A percentile compares a stretch with the other conserved stretches of the same genome.
phyloP scores from a whole-genome alignment of 2,888 invertebrate species.

The Cyaniris semiargus region DNA sequence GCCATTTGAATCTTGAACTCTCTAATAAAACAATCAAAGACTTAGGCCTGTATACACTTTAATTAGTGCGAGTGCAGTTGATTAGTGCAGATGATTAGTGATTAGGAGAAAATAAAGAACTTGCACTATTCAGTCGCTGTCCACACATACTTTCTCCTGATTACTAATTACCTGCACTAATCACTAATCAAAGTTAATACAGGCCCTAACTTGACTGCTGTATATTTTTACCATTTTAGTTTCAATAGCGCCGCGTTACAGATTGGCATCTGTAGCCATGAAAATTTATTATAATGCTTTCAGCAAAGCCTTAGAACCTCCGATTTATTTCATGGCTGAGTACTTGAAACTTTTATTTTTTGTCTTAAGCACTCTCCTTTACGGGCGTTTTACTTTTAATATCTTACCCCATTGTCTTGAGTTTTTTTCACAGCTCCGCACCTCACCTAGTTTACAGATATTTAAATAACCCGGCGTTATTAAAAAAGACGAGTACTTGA shows the following conservation, averaged over 20 bases:
- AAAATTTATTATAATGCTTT: neutral
- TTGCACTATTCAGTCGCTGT: no score
- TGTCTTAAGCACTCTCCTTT: slow-evolving; percentile 58
- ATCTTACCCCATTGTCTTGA: slow-evolving; percentile 58
- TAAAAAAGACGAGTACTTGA: slow-evolving; percentile 23
- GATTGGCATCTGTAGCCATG: neutral
- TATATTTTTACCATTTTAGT: neutral
- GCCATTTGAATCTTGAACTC: no score
- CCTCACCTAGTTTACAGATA: slow-evolving; percentile 20
- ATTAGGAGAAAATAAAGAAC: no score
- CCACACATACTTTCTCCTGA: no score
- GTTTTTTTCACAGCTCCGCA: slow-evolving; percentile 39
- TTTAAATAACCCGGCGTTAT: slow-evolving; percentile 25
- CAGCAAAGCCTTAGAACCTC: neutral
- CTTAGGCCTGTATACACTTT: no score
- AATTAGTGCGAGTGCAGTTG: no score
- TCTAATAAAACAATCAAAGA: no score
- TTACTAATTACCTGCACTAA: no score
- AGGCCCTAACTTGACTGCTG: no score
- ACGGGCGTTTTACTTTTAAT: slow-evolving; percentile 64
- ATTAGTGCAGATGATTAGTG: no score
- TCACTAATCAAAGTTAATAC: no score
- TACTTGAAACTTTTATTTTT: slow-evolving; percentile 57
- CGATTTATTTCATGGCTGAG: slow-evolving; percentile 29
- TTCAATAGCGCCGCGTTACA: neutral